Evolutionary conservation across 2,888 invertebrate genomes (phyloP).

Genomic region (Drepanosiphum platanoidis): DNA sequence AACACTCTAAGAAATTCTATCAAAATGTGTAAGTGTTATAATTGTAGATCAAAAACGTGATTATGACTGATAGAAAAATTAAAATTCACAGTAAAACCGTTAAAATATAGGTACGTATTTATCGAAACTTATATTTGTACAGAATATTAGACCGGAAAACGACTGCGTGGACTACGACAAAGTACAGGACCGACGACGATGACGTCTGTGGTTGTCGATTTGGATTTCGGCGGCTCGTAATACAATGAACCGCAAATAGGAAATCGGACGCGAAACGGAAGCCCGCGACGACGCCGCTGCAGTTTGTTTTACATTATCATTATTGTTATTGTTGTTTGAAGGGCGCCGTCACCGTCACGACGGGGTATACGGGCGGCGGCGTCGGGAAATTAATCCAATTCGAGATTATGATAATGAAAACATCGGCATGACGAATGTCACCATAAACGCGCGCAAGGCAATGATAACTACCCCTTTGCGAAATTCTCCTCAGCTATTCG

Average conservation of each 20-base stretch:
- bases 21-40: too few species aligned
- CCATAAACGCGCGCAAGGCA: neutral
- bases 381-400: constrained; percentile 55
- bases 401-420: constrained; percentile 48
- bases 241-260: constrained; percentile 10
- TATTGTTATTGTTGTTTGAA: neutral
- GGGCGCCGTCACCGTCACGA: neutral
- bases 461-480: neutral
- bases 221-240: neutral
- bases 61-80: too few species aligned
- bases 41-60: too few species aligned
- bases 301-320: constrained; percentile 25
- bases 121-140: too few species aligned
- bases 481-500: neutral
- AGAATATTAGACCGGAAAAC: too few species aligned
- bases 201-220: neutral
- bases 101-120: too few species aligned
- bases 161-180: too few species aligned
- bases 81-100: too few species aligned
- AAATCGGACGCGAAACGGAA: neutral
- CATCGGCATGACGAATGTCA: constrained; percentile 32
- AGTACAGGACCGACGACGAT: too few species aligned
- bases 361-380: neutral
- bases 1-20: too few species aligned
- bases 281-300: neutral